phyloP scores from a whole-genome alignment of 2,888 invertebrate species.

The Drosophila kambysellisi region DNA sequence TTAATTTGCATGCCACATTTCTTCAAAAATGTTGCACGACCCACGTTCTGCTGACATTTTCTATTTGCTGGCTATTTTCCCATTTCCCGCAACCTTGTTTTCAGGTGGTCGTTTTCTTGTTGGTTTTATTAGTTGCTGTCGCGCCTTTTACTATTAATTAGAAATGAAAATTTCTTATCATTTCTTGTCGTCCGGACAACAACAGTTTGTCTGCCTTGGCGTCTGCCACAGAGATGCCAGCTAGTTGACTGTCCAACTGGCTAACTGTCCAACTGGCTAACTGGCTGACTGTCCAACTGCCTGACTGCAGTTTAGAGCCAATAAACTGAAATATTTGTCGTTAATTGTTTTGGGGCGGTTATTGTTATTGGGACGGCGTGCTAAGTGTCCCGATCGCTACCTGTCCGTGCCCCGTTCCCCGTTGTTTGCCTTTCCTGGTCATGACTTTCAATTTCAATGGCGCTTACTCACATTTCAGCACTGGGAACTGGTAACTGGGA shows the following conservation, averaged over 20 bases:
- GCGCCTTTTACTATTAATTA: slow-evolving; percentile 65
- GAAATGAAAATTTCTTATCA: slow-evolving; percentile 71
- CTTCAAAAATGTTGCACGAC: no score
- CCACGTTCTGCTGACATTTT: not conserved
- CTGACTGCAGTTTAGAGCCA: slow-evolving; percentile 52
- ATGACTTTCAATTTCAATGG: slow-evolving; percentile 64
- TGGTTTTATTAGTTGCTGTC: slow-evolving; percentile 16
- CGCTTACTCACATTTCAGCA: slow-evolving; percentile 13
- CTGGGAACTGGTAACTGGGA: not conserved
- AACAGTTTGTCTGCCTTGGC: slow-evolving; percentile 57
- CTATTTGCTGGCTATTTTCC: not conserved
- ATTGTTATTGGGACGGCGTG: slow-evolving; percentile 67
- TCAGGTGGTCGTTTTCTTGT: not conserved
- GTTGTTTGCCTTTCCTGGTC: not conserved
- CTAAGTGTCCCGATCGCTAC: slow-evolving; percentile 9
- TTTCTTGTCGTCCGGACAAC: slow-evolving; percentile 43
- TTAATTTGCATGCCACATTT: not conserved
- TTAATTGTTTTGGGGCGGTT: slow-evolving; percentile 64
- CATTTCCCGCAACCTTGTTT: not conserved
- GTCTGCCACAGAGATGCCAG: slow-evolving; percentile 28
- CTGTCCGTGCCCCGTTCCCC: not conserved
- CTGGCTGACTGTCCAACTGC: no score
- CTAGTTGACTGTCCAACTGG: not conserved
- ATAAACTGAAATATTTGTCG: slow-evolving; percentile 68
- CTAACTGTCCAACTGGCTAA: no score